Percentiles rank a stretch among this genome's conserved stretches.
Conservation (phyloP, 2,888 invertebrate genomes). For the Drosophila subsilvestris region DNA sequence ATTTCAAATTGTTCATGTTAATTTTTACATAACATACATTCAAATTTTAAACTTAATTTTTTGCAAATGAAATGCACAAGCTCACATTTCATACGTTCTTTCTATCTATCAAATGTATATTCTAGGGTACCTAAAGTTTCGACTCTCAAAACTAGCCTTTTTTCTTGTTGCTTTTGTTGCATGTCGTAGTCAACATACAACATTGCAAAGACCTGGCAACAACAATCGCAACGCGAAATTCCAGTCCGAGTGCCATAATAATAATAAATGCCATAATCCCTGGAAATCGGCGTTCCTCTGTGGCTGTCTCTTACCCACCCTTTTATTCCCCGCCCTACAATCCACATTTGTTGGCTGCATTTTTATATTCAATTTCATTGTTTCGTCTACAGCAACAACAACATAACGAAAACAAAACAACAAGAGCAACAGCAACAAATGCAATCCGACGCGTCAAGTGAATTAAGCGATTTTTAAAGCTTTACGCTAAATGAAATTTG, state of each 20-base stretch:
- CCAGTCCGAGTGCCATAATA: constrained; percentile 66
- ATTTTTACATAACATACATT: no score
- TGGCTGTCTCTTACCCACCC: not conserved
- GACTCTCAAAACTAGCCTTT: not conserved
- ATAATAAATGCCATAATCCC: constrained; percentile 79
- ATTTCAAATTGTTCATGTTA: no score
- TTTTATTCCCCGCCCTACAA: not conserved
- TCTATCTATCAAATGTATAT: no score
- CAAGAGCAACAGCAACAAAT: constrained; percentile 37
- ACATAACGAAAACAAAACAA: constrained; percentile 27
- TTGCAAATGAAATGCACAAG: no score
- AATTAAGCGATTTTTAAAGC: constrained; percentile 80
- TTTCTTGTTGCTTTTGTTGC: constrained; percentile 10
- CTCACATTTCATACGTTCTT: no score
- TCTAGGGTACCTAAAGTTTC: not conserved
- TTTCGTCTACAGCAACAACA: constrained; percentile 62
- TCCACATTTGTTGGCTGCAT: constrained; percentile 46
- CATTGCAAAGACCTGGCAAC: constrained; percentile 51
- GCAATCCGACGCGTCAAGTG: constrained; percentile 73
- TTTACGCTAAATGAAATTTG: constrained; percentile 78
- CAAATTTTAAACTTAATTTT: no score
- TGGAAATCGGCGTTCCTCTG: constrained; percentile 52
- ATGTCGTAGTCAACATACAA: constrained; percentile 35
- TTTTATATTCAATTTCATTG: constrained; percentile 78
- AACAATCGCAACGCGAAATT: constrained; percentile 36